Percentiles rank a stretch among this genome's conserved stretches.
Conservation (phyloP, 2,113 vertebrate species). For the Xiphias gladius region DNA sequence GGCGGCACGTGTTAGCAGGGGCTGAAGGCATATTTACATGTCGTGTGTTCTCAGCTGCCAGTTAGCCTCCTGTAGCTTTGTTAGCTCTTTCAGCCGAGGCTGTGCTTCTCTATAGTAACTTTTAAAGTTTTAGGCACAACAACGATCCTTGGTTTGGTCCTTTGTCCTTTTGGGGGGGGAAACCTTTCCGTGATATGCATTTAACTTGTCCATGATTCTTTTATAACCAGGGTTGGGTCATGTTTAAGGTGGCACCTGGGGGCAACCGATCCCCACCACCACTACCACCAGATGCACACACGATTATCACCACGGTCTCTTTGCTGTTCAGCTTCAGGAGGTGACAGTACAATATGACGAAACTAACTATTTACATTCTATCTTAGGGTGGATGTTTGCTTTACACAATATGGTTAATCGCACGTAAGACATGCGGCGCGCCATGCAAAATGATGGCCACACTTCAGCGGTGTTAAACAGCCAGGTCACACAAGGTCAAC, state of each 20-base stretch:
- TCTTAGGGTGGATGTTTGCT: not conserved
- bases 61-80: no score
- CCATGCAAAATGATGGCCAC: not conserved
- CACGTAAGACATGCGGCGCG: not conserved
- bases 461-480: slow-evolving; percentile 35
- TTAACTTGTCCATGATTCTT: not conserved
- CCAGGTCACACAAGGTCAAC: slow-evolving; percentile 39
- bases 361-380: not conserved
- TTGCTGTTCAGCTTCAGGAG: not conserved
- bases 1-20: no score
- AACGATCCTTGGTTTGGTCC: not conserved
- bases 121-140: no score
- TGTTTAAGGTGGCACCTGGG: not conserved
- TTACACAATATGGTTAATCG: not conserved
- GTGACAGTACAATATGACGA: not conserved
- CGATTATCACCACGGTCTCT: not conserved
- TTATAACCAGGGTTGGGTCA: not conserved
- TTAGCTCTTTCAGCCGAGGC: no score
- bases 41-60: no score
- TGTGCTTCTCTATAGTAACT: no score
- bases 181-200: not conserved
- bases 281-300: not conserved
- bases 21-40: no score
- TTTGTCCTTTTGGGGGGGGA: not conserved
- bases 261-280: not conserved